Conservation (phyloP, 2,888 invertebrate species). For the Cataglyphis livida region DNA sequence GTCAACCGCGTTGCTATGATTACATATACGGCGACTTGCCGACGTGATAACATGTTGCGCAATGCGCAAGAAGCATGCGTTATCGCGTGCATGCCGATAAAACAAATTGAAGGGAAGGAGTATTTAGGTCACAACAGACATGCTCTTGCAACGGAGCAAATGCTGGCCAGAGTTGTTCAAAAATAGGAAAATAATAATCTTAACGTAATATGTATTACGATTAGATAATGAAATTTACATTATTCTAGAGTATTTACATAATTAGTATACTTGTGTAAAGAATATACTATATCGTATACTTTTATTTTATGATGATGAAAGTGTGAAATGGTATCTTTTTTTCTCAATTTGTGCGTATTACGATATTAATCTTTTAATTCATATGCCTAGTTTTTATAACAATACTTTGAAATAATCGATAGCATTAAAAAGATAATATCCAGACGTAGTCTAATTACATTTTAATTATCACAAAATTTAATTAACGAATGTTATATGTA, state of each 20-base stretch:
- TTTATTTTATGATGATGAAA: neutral
- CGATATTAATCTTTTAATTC: neutral
- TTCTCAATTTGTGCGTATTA: neutral
- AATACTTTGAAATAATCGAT: neutral
- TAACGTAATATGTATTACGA: neutral
- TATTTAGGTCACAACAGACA: neutral
- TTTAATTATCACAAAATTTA: neutral
- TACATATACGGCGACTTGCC: neutral
- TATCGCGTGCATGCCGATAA: constrained; percentile 32
- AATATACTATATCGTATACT: neutral
- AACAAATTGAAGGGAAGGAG: constrained; percentile 1
- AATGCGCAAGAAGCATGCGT: constrained; percentile 18
- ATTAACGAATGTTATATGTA: neutral
- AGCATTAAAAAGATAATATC: neutral
- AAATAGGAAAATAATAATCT: neutral
- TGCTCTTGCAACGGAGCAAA: neutral
- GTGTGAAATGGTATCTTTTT: neutral
- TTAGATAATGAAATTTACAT: neutral
- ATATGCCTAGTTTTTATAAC: neutral
- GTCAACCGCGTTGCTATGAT: constrained; percentile 27
- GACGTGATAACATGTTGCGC: constrained; percentile 21
- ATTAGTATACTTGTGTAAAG: neutral
- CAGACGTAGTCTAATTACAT: neutral
- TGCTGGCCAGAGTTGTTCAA: neutral
- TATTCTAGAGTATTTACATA: neutral